These are phyloP conservation scores for Prochilodus magdalenae DNA, from an alignment of 2,113 vertebrate species.

Conservation along the genomic window DNA sequence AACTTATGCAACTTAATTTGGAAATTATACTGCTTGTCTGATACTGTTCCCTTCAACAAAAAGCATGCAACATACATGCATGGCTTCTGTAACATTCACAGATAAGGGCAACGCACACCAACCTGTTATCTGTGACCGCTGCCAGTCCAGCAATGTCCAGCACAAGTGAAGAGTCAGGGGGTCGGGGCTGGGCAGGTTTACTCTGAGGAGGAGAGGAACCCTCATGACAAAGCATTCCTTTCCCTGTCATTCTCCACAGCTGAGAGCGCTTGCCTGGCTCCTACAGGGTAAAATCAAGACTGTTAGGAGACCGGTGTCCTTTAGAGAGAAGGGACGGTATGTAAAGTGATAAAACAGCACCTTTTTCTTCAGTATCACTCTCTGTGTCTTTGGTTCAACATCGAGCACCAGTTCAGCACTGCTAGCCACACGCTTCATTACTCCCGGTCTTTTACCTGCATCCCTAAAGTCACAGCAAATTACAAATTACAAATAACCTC, in stretches of 20 bases:
- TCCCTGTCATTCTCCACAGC: constrained; percentile 91
- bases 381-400: constrained; percentile 92
- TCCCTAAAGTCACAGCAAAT: constrained; percentile 65
- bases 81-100: neutral
- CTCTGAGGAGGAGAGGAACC: constrained; percentile 94
- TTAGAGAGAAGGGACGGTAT: neutral
- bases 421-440: constrained; percentile 79
- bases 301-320: neutral
- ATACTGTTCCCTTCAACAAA: neutral
- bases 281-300: constrained; percentile 65
- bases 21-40: neutral
- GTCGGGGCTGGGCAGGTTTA: constrained; percentile 81
- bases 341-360: constrained; percentile 66
- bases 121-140: constrained; percentile 96
- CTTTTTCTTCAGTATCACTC: constrained; percentile 97
- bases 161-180: constrained; percentile 85
- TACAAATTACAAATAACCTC: no score
- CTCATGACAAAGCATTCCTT: constrained; percentile 93
- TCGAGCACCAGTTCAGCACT: constrained; percentile 91
- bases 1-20: neutral
- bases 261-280: constrained; percentile 97
- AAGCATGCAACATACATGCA: neutral
- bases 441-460: constrained; percentile 77
- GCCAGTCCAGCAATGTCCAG: constrained; percentile 94
- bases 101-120: neutral